phyloP scores from a whole-genome alignment of 35 echinoderm and acorn worm genomes.

The Hemicentrotus pulcherrimus region DNA sequence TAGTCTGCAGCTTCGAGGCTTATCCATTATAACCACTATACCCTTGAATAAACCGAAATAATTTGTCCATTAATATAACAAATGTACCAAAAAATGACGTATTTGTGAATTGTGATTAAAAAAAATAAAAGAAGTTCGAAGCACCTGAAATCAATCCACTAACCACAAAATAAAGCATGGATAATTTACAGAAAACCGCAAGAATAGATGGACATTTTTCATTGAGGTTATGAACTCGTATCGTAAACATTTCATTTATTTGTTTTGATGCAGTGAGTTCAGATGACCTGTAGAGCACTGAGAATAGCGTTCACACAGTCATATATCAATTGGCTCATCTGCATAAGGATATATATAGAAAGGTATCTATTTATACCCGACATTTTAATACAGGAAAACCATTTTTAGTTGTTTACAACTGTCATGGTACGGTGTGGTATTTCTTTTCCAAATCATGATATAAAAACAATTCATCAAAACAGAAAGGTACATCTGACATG shows the following conservation, averaged over 20 bases:
- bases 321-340: no score
- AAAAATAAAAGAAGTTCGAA: neutral
- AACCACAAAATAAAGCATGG: neutral
- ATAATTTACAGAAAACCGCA: neutral
- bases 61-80: neutral
- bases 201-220: neutral
- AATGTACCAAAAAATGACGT: no score
- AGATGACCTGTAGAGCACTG: neutral
- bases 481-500: no score
- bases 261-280: neutral
- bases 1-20: neutral
- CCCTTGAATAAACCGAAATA: neutral
- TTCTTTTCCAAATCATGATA: no score
- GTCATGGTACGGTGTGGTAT: no score
- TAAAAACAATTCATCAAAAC: no score
- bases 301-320: no score
- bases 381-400: no score
- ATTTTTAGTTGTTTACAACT: no score
- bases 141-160: neutral
- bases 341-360: no score
- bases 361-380: no score
- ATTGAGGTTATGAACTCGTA: neutral
- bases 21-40: neutral
- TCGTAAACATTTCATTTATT: neutral
- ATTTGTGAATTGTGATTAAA: no score